Evolutionary conservation across 2,797 vertebrate genomes (phyloP).

Genomic region (Mionectes olivaceus): DNA sequence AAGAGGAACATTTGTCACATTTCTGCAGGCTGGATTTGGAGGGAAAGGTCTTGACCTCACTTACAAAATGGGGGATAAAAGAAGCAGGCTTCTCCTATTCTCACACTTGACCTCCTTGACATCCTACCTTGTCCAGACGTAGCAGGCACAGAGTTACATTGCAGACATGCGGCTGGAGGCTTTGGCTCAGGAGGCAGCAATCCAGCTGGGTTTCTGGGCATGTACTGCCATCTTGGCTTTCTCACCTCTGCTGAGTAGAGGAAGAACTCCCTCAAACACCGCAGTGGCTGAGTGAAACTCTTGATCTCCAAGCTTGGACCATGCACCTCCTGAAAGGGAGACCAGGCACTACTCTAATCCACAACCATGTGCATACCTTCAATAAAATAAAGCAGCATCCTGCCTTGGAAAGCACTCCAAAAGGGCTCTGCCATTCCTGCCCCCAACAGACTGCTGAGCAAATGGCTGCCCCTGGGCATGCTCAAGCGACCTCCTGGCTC

Average conservation of each 20-base stretch:
- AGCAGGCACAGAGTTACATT: rapidly evolving
- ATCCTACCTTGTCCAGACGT: not conserved
- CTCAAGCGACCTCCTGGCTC: not conserved
- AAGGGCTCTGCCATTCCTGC: not conserved
- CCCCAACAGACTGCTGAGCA: not conserved
- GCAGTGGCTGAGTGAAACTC: not conserved
- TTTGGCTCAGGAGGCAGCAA: not conserved
- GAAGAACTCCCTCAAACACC: not conserved
- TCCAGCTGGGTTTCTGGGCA: not conserved
- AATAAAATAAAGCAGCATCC: not conserved
- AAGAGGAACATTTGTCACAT: not conserved
- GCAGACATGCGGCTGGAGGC: not conserved
- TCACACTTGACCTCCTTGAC: not conserved
- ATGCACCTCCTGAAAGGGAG: rapidly evolving
- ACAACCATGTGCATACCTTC: not conserved
- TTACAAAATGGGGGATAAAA: rapidly evolving
- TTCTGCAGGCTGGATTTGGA: not conserved
- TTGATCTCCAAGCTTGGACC: not conserved
- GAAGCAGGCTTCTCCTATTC: not conserved
- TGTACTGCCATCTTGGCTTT: not conserved
- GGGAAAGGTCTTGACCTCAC: not conserved
- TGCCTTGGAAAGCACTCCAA: not conserved
- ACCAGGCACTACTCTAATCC: not conserved
- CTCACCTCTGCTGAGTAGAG: not conserved
- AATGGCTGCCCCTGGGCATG: not conserved